Evolutionary conservation across 2,888 invertebrate genomes (phyloP).

Genomic region (Meliscaeva auricollis): DNA sequence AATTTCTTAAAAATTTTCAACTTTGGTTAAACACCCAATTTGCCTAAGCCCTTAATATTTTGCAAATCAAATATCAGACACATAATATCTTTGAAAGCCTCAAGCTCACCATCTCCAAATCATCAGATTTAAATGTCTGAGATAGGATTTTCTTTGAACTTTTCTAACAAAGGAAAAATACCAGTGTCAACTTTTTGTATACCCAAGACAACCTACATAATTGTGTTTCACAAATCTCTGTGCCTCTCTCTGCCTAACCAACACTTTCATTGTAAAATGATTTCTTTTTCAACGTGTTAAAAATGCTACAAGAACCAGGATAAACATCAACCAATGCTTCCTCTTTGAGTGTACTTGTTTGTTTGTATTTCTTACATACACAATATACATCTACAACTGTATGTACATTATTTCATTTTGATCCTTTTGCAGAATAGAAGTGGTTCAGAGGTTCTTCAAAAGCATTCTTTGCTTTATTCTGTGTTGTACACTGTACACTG

Average conservation of each 20-base stretch:
- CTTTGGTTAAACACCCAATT: too few relatives aligned
- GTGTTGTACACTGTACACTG: background rate
- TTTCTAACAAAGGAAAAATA: background rate
- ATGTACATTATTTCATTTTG: conserved; percentile 24
- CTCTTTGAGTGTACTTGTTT: background rate
- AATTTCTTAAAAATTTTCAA: too few relatives aligned
- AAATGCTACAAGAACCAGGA: background rate
- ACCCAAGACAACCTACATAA: background rate
- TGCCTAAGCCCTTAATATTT: too few relatives aligned
- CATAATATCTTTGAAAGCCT: background rate
- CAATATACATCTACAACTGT: background rate
- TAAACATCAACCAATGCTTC: conserved; percentile 12
- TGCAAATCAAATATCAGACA: too few relatives aligned
- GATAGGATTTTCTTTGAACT: conserved; percentile 19
- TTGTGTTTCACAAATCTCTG: conserved; percentile 14
- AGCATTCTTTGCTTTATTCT: conserved; percentile 13
- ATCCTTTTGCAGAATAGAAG: background rate
- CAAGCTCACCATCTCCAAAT: background rate
- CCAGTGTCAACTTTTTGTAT: background rate
- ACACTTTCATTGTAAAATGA: conserved; percentile 1
- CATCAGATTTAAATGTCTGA: conserved; percentile 6
- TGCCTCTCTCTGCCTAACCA: background rate
- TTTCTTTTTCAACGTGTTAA: conserved; percentile 15
- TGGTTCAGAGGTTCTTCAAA: conserved; percentile 1
- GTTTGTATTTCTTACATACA: background rate